Percentiles rank a stretch among this genome's conserved stretches.
These are phyloP conservation scores for Dynastes tityus DNA, from an alignment of 2,888 invertebrate genomes.

Conservation along the genomic window DNA sequence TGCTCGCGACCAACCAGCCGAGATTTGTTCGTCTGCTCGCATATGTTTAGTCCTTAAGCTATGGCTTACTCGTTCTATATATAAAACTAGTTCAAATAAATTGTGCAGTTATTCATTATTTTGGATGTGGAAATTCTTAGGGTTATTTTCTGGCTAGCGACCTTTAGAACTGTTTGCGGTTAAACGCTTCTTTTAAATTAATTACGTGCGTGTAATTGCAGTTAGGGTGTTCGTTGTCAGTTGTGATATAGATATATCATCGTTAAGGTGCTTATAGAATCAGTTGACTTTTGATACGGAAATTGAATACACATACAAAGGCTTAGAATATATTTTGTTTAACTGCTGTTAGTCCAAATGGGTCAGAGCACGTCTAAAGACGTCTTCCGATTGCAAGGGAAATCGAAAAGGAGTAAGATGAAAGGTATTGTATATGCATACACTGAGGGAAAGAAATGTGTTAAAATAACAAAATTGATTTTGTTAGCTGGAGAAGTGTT, in stretches of 20 bases:
- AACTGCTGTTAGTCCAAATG: too few species aligned
- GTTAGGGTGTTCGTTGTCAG: not conserved
- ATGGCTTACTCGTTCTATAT: constrained; percentile 1
- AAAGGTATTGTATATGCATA: too few species aligned
- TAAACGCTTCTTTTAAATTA: constrained; percentile 11
- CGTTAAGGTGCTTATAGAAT: too few species aligned
- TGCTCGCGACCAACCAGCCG: not conserved
- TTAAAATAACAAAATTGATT: too few species aligned
- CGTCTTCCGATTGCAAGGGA: too few species aligned
- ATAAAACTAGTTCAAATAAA: constrained; percentile 36
- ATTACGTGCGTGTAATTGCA: not conserved
- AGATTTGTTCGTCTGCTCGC: constrained; percentile 15
- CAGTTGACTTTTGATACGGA: too few species aligned
- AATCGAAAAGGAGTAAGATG: too few species aligned
- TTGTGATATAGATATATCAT: not conserved
- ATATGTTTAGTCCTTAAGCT: constrained; percentile 24
- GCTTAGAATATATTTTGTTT: too few species aligned
- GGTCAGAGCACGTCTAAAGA: too few species aligned
- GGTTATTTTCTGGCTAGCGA: constrained; percentile 12
- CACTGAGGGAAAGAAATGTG: too few species aligned
- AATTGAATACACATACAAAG: too few species aligned
- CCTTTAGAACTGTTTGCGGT: not conserved
- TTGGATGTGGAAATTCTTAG: constrained; percentile 8
- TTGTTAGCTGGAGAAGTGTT: too few species aligned
- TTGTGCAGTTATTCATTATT: not conserved